Conservation (phyloP, 2,888 invertebrate genomes). For the Chrysodeixis includens region DNA sequence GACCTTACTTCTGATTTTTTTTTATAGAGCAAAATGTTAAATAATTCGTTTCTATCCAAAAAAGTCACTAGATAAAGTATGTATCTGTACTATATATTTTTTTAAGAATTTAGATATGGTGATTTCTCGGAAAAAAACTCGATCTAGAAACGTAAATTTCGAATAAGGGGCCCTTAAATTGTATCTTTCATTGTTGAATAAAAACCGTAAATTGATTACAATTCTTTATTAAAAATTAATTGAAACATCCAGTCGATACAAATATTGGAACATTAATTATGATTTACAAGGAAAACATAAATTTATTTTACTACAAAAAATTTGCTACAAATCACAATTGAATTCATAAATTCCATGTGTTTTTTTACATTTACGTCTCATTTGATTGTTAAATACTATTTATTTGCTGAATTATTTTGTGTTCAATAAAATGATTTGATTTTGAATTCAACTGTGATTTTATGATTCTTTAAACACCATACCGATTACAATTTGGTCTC, state of each 20-base stretch:
- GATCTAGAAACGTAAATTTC: no score
- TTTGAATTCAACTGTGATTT: constrained; percentile 38
- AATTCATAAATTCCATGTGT: constrained; percentile 19
- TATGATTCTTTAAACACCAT: constrained; percentile 17
- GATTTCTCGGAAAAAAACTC: no score
- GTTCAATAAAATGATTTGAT: not conserved
- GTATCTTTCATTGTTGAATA: no score
- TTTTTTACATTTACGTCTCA: constrained; percentile 6
- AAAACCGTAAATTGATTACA: constrained; percentile 64
- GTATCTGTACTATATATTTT: no score
- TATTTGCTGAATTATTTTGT: not conserved
- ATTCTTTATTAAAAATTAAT: constrained; percentile 82
- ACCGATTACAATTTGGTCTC: constrained; percentile 54
- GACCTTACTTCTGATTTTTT: no score
- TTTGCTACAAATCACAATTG: constrained; percentile 40
- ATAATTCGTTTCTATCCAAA: no score
- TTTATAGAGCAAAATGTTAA: no score
- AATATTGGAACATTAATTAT: constrained; percentile 70
- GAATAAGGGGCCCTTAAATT: no score
- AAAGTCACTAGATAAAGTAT: no score
- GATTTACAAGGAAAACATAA: constrained; percentile 40
- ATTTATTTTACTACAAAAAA: constrained; percentile 31
- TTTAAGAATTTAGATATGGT: no score
- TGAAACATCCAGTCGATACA: constrained; percentile 76
- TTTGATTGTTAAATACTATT: constrained; percentile 10